phyloP scores from a whole-genome alignment of 2,113 vertebrate genomes.

The Dipodomys stephensi region DNA sequence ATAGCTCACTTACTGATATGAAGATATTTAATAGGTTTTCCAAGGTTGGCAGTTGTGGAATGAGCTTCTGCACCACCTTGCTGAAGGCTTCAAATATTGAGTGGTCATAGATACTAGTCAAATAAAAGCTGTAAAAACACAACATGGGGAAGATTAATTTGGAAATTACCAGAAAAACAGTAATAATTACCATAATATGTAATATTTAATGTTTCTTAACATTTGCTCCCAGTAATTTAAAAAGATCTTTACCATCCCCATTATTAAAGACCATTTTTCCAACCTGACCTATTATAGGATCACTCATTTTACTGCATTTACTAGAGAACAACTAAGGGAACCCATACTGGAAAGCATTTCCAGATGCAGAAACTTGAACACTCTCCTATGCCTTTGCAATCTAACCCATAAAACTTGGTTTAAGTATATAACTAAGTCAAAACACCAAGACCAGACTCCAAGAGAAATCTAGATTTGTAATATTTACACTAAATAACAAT shows the following conservation, averaged over 20 bases:
- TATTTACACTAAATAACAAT: slow-evolving; percentile 56
- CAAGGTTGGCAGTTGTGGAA: slow-evolving; percentile 98
- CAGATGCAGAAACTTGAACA: slow-evolving; percentile 13
- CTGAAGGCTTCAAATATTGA: slow-evolving; percentile 99
- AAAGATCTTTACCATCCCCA: not conserved
- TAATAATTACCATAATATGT: slow-evolving; percentile 12
- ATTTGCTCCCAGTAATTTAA: slow-evolving; percentile 46
- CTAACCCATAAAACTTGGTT: slow-evolving; percentile 21
- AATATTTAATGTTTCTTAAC: slow-evolving; percentile 43
- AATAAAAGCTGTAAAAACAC: slow-evolving; percentile 94
- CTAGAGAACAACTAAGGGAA: not conserved
- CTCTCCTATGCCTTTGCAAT: slow-evolving; percentile 27
- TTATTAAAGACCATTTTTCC: not conserved
- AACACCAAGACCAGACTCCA: slow-evolving; percentile 43
- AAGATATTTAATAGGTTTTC: slow-evolving; percentile 99
- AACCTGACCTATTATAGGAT: not conserved
- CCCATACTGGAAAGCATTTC: not conserved
- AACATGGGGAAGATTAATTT: slow-evolving; percentile 58
- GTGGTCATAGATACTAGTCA: slow-evolving; percentile 99
- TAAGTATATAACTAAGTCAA: slow-evolving; percentile 40
- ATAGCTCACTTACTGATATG: slow-evolving; percentile 94
- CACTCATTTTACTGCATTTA: not conserved
- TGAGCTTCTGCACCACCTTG: slow-evolving; percentile 99
- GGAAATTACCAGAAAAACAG: slow-evolving; percentile 39
- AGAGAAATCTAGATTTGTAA: slow-evolving; percentile 1